These are phyloP conservation scores for Sinodicranocentrus sp. DNA, from an alignment of 2,888 invertebrate genomes.

Conservation along the genomic window DNA sequence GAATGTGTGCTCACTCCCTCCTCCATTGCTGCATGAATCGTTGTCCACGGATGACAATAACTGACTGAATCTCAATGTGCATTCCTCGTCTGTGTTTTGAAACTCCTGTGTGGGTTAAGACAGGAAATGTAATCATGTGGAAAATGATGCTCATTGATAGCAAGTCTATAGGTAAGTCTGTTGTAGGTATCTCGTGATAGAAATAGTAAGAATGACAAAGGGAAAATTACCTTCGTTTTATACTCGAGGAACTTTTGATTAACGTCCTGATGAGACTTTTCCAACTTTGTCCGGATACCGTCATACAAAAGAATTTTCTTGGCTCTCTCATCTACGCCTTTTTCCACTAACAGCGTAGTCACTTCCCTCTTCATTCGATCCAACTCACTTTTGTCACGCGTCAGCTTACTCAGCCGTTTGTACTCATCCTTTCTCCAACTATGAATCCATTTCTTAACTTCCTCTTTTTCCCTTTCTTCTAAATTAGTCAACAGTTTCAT, in stretches of 20 bases:
- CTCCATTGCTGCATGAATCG: slow-evolving; percentile 63
- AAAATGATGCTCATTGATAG: no score
- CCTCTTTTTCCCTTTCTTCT: slow-evolving; percentile 85
- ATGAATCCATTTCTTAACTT: slow-evolving; percentile 89
- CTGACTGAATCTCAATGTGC: slow-evolving; percentile 49
- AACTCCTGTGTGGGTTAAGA: slow-evolving; percentile 39
- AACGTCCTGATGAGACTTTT: slow-evolving; percentile 88
- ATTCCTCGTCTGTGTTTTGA: slow-evolving; percentile 56
- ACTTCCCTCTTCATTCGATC: slow-evolving; percentile 92
- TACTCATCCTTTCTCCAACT: slow-evolving; percentile 92
- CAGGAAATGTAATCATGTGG: background rate
- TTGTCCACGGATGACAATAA: slow-evolving; percentile 41
- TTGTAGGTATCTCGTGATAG: no score
- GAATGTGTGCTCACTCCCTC: slow-evolving; percentile 64
- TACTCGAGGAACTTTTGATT: slow-evolving; percentile 85
- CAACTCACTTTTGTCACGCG: slow-evolving; percentile 93
- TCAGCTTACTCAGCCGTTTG: slow-evolving; percentile 90
- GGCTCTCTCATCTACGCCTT: slow-evolving; percentile 93
- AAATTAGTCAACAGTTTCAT: slow-evolving; percentile 85
- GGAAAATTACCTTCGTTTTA: slow-evolving; percentile 78
- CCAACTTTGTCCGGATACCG: slow-evolving; percentile 83
- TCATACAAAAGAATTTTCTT: slow-evolving; percentile 80
- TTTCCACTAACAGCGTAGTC: slow-evolving; percentile 88
- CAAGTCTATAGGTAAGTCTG: no score
- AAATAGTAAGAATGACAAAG: no score